Conservation (phyloP, 64 coral and sea anemone genomes). For the Stichodactyla helianthus region DNA sequence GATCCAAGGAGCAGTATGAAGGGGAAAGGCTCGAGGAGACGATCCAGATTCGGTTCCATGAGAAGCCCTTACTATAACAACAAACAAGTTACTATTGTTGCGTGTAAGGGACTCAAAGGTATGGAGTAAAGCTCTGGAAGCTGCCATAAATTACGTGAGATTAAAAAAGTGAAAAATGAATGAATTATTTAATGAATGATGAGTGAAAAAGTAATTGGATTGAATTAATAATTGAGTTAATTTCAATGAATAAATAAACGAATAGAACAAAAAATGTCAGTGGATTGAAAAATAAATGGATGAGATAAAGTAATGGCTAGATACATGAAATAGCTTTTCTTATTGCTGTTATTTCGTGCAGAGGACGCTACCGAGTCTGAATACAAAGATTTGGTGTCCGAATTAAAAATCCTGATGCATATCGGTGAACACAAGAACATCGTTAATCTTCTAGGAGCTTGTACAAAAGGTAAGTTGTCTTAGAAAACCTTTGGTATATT, state of each 20-base stretch:
- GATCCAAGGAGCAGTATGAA: conserved; percentile 93
- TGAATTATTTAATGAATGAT: not conserved
- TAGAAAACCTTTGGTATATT: too few species aligned
- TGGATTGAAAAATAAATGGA: not conserved
- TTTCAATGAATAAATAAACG: too few species aligned
- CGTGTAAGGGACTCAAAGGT: conserved; percentile 69
- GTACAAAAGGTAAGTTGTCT: conserved; percentile 74
- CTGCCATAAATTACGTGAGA: not conserved
- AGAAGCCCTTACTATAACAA: conserved; percentile 64
- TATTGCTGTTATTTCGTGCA: not conserved
- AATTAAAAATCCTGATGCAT: conserved; percentile 94
- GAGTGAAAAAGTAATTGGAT: not conserved
- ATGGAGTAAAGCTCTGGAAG: not conserved
- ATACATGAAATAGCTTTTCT: not conserved
- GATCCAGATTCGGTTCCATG: conserved; percentile 81
- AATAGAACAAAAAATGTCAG: too few species aligned
- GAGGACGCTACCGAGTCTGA: conserved; percentile 76
- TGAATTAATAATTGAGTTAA: not conserved
- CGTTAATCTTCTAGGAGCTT: conserved; percentile 88
- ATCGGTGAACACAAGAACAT: conserved; percentile 99
- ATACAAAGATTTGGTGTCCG: conserved; percentile 81
- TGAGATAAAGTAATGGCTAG: not conserved
- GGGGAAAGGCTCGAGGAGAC: conserved; percentile 48
- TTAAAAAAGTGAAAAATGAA: not conserved
- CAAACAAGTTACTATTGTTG: conserved; percentile 54